These are phyloP conservation scores for Ceuthmochares aereus DNA, from an alignment of 2,113 vertebrate species.

Conservation along the genomic window DNA sequence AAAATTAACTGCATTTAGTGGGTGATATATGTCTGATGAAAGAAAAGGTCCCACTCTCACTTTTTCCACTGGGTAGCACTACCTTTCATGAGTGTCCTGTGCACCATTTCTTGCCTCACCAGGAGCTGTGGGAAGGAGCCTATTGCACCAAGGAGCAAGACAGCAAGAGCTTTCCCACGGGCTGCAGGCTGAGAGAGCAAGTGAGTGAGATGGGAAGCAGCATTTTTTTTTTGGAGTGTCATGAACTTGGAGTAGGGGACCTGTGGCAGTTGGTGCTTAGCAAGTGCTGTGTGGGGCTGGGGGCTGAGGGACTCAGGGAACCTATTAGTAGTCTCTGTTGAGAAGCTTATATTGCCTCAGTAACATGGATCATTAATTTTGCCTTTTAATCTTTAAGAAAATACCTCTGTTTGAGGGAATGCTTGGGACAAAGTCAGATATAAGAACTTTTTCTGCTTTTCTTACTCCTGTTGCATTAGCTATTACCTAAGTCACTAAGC, in stretches of 20 bases:
- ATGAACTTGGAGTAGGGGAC: not conserved
- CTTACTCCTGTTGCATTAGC: not conserved
- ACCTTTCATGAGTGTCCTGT: rapidly evolving
- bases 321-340: conserved; percentile 17
- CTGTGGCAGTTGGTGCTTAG: not conserved
- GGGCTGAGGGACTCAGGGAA: not conserved
- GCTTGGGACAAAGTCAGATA: not conserved
- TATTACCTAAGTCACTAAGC: not conserved
- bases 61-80: not conserved
- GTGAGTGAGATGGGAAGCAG: not conserved
- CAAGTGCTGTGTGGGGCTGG: not conserved
- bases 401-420: conserved; percentile 27
- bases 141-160: not conserved
- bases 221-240: not conserved
- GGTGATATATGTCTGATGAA: not conserved
- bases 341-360: conserved; percentile 37
- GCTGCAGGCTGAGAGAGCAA: no score
- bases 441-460: conserved; percentile 12
- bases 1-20: not conserved
- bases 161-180: not conserved
- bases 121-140: not conserved
- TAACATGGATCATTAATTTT: conserved; percentile 45
- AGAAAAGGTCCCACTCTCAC: not conserved
- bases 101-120: rapidly evolving
- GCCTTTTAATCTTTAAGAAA: conserved; percentile 62